Evolutionary conservation across 2,888 invertebrate species (phyloP).

Genomic region (Pasiphila rectangulata): DNA sequence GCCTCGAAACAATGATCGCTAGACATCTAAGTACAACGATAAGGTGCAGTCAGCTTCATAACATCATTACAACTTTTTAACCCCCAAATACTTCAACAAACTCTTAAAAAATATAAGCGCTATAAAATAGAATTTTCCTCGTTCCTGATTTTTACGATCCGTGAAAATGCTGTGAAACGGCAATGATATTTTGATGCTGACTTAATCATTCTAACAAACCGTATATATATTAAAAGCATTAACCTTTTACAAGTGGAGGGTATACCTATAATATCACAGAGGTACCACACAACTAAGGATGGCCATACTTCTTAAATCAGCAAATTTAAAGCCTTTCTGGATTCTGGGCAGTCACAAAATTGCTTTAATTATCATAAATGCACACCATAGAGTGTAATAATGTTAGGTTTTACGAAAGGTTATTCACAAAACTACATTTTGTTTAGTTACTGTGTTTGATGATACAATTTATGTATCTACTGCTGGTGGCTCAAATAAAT

Average conservation of each 20-base stretch:
- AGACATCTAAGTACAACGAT: constrained; percentile 47
- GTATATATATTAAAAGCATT: constrained; percentile 40
- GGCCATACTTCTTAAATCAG: constrained; percentile 9
- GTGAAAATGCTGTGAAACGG: background rate
- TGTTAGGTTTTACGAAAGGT: too few relatives aligned
- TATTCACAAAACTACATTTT: background rate
- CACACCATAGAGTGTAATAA: constrained; percentile 2
- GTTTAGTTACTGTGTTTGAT: too few relatives aligned
- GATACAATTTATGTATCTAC: too few relatives aligned
- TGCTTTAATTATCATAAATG: constrained; percentile 10
- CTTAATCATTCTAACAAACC: constrained; percentile 40
- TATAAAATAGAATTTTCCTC: too few relatives aligned
- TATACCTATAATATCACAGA: constrained; percentile 60
- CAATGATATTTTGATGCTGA: background rate
- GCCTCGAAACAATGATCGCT: constrained; percentile 56
- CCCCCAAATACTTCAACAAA: background rate
- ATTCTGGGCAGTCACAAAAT: constrained; percentile 8
- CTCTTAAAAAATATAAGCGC: background rate
- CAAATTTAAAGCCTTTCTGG: constrained; percentile 11
- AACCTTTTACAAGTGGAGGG: constrained; percentile 43
- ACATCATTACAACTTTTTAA: background rate
- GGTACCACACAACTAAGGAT: constrained; percentile 39
- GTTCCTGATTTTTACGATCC: background rate
- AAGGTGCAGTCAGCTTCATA: background rate
- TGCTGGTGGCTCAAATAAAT: too few relatives aligned